phyloP scores from a whole-genome alignment of 2,888 invertebrate genomes.

The Dendrolimus pini region DNA sequence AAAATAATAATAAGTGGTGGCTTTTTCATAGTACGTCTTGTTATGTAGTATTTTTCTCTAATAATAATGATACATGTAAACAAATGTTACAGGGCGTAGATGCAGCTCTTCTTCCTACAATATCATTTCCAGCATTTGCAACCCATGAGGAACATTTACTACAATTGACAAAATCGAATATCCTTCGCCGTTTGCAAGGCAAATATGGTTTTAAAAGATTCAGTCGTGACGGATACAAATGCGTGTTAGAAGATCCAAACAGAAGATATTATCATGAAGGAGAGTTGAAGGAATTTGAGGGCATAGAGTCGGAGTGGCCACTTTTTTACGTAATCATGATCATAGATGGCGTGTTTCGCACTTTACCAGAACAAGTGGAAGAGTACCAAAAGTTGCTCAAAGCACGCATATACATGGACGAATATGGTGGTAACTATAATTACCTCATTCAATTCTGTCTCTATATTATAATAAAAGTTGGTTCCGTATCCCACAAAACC shows the following conservation, averaged over 20 bases:
- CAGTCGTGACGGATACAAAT: slow-evolving; percentile 95
- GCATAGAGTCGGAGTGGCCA: slow-evolving; percentile 98
- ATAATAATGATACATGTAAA: too few relatives aligned
- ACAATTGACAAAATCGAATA: slow-evolving; percentile 89
- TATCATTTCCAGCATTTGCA: slow-evolving; percentile 98
- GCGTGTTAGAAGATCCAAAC: slow-evolving; percentile 88
- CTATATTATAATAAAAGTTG: too few relatives aligned
- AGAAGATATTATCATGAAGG: slow-evolving; percentile 90
- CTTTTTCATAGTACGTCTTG: too few relatives aligned
- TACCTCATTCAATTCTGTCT: too few relatives aligned
- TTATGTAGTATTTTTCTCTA: too few relatives aligned
- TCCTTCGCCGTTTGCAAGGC: slow-evolving; percentile 88
- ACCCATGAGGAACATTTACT: slow-evolving; percentile 96
- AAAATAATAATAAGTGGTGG: too few relatives aligned
- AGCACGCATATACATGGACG: slow-evolving; percentile 86
- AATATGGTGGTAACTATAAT: slow-evolving; percentile 81
- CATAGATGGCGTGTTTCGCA: slow-evolving; percentile 95
- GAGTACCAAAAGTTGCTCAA: slow-evolving; percentile 92
- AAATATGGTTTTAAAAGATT: slow-evolving; percentile 96
- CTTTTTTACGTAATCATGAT: slow-evolving; percentile 97
- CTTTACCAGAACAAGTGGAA: slow-evolving; percentile 92
- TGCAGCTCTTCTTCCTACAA: slow-evolving; percentile 91
- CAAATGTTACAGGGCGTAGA: slow-evolving; percentile 87
- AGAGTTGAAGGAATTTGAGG: slow-evolving; percentile 96
- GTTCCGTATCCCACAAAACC: too few relatives aligned